Percentiles rank a stretch among this genome's conserved stretches.
phyloP scores from a whole-genome alignment of 1,140 invertebrate genomes.

The Drosophila kurseongensis region DNA sequence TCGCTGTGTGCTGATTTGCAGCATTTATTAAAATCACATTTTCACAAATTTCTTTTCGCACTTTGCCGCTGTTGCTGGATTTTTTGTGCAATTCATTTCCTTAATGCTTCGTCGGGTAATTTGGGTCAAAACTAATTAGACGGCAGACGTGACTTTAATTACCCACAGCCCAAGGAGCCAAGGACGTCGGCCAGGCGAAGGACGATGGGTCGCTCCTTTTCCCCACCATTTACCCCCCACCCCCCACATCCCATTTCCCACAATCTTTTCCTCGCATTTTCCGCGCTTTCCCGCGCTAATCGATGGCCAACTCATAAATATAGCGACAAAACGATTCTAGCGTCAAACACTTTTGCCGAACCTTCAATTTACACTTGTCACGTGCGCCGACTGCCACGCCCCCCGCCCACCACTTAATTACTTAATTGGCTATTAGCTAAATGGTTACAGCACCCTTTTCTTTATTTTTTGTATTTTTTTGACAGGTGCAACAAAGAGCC shows the following conservation, averaged over 20 bases:
- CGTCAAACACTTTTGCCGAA: slow-evolving; percentile 27
- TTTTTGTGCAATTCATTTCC: slow-evolving; percentile 68
- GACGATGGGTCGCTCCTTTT: not conserved
- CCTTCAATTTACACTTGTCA: slow-evolving; percentile 69
- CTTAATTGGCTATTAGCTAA: slow-evolving; percentile 80
- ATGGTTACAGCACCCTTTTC: slow-evolving; percentile 9
- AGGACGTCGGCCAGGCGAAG: slow-evolving; percentile 22
- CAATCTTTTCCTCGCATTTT: not conserved
- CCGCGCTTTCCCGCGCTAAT: slow-evolving; percentile 34
- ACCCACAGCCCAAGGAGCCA: slow-evolving; percentile 33
- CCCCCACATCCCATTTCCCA: not conserved
- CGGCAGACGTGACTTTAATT: slow-evolving; percentile 66
- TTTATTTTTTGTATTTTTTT: slow-evolving; percentile 1
- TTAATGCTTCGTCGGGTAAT: slow-evolving; percentile 59
- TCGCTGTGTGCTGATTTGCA: not conserved
- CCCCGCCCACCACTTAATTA: slow-evolving; percentile 50
- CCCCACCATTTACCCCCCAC: not conserved
- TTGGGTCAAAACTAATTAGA: slow-evolving; percentile 78
- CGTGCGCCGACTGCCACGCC: slow-evolving; percentile 33
- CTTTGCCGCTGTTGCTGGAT: slow-evolving; percentile 16
- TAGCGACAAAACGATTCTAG: slow-evolving; percentile 36
- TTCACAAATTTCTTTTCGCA: slow-evolving; percentile 34
- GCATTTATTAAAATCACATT: slow-evolving; percentile 76
- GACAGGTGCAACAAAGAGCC: slow-evolving; percentile 10
- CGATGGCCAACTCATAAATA: slow-evolving; percentile 59